Evolutionary conservation across 2,888 invertebrate genomes (phyloP).

Genomic region (Torymus texanus): DNA sequence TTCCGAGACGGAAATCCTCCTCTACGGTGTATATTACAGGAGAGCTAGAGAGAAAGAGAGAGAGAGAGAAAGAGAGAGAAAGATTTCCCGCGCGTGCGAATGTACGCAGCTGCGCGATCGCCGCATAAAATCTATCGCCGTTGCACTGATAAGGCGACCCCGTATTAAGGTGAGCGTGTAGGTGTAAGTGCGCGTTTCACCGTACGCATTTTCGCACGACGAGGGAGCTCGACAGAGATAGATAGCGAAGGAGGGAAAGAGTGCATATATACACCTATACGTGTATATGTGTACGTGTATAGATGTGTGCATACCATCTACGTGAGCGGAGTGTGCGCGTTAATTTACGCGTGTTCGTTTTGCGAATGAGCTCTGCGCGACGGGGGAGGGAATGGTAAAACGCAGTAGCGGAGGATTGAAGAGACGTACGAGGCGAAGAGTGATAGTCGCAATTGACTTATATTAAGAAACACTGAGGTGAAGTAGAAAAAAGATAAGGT

Average conservation of each 20-base stretch:
- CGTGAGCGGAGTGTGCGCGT: background rate
- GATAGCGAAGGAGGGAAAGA: background rate
- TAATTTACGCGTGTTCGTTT: conserved; percentile 38
- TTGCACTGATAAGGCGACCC: conserved; percentile 9
- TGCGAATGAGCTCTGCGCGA: conserved; percentile 7
- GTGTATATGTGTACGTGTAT: too few relatives aligned
- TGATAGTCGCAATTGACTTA: background rate
- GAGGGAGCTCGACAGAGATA: background rate
- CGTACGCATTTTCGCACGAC: conserved; percentile 55
- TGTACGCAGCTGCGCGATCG: background rate
- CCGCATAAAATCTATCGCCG: background rate
- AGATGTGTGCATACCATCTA: too few relatives aligned
- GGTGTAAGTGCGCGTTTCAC: conserved; percentile 38
- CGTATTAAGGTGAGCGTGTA: conserved; percentile 23
- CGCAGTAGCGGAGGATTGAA: conserved; percentile 25
- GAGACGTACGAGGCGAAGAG: background rate
- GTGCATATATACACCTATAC: too few relatives aligned
- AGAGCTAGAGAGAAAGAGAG: background rate
- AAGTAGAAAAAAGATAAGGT: too few relatives aligned
- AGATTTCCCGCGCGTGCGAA: conserved; percentile 36
- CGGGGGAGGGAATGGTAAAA: conserved; percentile 29
- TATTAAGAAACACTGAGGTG: too few relatives aligned
- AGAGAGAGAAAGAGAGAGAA: background rate
- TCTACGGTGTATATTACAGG: background rate
- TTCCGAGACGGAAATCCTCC: conserved; percentile 53